These are phyloP conservation scores for Ariolimax columbianus DNA, from an alignment of 2,888 invertebrate species.

Conservation along the genomic window DNA sequence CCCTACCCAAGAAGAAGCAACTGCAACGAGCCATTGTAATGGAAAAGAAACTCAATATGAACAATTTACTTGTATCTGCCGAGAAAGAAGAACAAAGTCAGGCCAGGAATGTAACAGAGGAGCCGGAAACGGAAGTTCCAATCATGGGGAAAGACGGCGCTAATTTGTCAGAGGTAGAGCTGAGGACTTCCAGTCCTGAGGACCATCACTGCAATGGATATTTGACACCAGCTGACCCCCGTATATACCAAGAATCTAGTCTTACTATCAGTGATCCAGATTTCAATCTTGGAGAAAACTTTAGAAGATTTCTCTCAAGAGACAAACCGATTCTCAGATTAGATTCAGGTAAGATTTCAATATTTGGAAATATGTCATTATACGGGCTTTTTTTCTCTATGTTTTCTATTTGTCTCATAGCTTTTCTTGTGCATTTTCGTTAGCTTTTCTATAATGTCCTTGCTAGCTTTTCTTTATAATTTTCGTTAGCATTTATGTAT, in stretches of 20 bases:
- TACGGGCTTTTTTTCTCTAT: too few relatives aligned
- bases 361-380: not conserved
- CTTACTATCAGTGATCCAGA: not conserved
- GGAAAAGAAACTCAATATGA: not conserved
- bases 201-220: not conserved
- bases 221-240: conserved; percentile 34
- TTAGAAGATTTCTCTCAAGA: not conserved
- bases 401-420: too few relatives aligned
- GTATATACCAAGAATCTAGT: not conserved
- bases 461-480: too few relatives aligned
- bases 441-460: too few relatives aligned
- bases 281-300: not conserved
- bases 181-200: not conserved
- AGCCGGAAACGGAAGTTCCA: not conserved
- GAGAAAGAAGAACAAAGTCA: too few relatives aligned
- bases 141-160: not conserved
- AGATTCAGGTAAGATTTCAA: conserved; percentile 29
- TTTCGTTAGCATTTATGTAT: too few relatives aligned
- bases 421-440: too few relatives aligned
- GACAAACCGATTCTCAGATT: not conserved
- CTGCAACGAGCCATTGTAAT: not conserved
- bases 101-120: not conserved
- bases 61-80: not conserved
- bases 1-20: conserved; percentile 15
- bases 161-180: not conserved